These are phyloP conservation scores for Beris morrisii DNA, from an alignment of 2,888 invertebrate species.

Conservation along the genomic window DNA sequence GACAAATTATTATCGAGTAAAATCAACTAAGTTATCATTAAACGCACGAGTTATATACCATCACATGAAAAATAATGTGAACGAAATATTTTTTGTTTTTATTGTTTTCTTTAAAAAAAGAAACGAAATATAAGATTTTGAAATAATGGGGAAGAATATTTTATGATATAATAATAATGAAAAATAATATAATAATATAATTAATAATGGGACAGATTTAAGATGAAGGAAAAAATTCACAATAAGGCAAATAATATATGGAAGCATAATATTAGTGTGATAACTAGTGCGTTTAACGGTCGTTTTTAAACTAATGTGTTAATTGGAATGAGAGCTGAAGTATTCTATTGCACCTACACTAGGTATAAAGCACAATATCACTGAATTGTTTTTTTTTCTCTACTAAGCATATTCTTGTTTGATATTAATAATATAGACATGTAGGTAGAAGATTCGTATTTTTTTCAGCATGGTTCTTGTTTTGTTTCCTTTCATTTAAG, in stretches of 20 bases:
- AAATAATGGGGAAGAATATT: neutral
- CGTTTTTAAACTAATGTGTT: conserved; percentile 26
- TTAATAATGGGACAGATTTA: neutral
- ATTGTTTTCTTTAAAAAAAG: conserved; percentile 12
- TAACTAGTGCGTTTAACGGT: conserved; percentile 31
- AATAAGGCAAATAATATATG: neutral
- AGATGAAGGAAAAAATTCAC: neutral
- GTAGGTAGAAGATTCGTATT: conserved; percentile 24
- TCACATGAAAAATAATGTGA: neutral
- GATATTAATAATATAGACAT: conserved; percentile 16
- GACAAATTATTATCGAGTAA: conserved; percentile 39
- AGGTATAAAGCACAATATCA: conserved; percentile 58
- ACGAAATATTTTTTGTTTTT: conserved; percentile 1
- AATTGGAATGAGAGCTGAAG: conserved; percentile 48
- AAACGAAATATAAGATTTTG: conserved; percentile 3
- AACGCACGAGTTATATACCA: conserved; percentile 27
- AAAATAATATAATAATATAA: neutral
- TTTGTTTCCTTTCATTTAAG: conserved; percentile 9
- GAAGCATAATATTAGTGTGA: neutral
- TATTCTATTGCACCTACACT: conserved; percentile 56
- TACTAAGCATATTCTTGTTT: conserved; percentile 3
- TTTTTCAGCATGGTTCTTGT: conserved; percentile 15
- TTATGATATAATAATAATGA: neutral
- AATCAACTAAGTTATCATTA: conserved; percentile 30
- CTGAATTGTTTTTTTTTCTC: conserved; percentile 49